Conservation (phyloP, 2,113 vertebrate genomes). For the Calidris pygmaea region DNA sequence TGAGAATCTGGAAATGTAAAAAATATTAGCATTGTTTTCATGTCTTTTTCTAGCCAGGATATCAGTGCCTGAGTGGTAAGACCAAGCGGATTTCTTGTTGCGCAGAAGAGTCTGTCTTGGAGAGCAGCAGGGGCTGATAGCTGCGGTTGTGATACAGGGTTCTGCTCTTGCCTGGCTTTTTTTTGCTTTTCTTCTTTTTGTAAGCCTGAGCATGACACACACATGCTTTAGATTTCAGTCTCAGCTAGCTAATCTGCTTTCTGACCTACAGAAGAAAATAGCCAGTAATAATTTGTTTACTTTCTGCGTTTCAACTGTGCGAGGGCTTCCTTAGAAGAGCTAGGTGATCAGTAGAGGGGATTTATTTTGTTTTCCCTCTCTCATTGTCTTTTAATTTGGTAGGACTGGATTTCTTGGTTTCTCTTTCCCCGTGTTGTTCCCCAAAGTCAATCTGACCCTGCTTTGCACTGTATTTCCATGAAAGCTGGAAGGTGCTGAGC, state of each 20-base stretch:
- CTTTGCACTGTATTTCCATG: not conserved
- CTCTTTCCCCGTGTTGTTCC: not conserved
- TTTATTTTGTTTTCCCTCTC: not conserved
- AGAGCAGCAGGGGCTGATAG: not conserved
- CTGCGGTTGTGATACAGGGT: not conserved
- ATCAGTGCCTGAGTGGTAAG: not conserved
- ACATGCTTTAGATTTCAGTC: not conserved
- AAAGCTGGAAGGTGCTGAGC: not conserved
- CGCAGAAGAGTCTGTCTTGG: fast-evolving
- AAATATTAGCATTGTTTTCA: not conserved
- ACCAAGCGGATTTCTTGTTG: not conserved
- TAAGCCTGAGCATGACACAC: not conserved
- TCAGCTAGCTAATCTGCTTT: not conserved
- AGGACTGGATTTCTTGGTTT: not conserved
- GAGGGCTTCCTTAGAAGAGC: not conserved
- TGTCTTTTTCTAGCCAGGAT: not conserved
- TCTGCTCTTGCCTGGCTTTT: not conserved
- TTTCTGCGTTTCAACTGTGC: not conserved
- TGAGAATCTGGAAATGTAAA: not conserved
- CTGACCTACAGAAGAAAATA: slow-evolving; percentile 15
- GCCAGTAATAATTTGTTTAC: slow-evolving; percentile 24
- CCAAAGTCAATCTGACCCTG: not conserved
- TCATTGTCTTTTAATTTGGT: not conserved
- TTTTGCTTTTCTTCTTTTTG: not conserved
- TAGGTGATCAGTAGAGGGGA: not conserved